Conservation (phyloP, 2,797 vertebrate species). For the Myotis planiceps region DNA sequence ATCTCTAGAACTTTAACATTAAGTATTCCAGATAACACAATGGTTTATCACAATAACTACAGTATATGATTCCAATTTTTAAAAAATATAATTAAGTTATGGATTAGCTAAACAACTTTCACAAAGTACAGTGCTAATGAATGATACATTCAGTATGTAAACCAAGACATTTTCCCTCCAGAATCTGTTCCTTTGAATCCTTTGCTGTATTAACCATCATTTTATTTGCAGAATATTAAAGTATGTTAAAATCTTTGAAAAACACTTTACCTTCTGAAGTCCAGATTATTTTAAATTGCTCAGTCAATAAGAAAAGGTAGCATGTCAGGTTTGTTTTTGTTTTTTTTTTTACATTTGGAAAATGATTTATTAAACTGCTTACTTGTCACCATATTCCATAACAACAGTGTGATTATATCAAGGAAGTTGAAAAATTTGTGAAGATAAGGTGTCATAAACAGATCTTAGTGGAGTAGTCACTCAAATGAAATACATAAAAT, state of each 20-base stretch:
- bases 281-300: neutral
- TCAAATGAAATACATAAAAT: neutral
- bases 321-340: neutral
- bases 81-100: neutral
- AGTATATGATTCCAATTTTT: neutral
- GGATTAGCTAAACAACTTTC: neutral
- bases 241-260: neutral
- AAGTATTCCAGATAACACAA: neutral
- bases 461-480: neutral
- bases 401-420: neutral
- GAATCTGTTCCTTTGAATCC: neutral
- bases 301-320: neutral
- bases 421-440: neutral
- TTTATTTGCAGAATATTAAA: neutral
- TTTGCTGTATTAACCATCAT: neutral
- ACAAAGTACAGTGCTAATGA: neutral
- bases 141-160: neutral
- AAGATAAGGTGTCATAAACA: neutral
- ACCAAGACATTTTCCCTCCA: neutral
- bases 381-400: neutral
- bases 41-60: neutral
- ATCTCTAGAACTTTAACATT: neutral
- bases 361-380: neutral
- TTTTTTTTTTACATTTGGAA: neutral
- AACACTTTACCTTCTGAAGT: neutral